These are phyloP conservation scores for Aporophyla nigra DNA, from an alignment of 2,888 invertebrate genomes.

Conservation along the genomic window DNA sequence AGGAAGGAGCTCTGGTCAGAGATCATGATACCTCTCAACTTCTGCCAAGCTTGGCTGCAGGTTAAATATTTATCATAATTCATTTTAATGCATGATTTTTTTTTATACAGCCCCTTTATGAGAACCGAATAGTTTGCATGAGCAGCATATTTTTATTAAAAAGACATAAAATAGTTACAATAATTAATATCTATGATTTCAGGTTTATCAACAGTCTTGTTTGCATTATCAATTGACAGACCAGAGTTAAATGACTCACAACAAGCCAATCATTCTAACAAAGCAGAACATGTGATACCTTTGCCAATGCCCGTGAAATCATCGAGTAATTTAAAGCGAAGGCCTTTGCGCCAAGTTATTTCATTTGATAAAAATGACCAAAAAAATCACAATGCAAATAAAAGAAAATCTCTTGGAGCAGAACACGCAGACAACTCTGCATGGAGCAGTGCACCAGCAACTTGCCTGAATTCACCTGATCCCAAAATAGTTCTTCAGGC, in stretches of 20 bases:
- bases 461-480: conserved; percentile 92
- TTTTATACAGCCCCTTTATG: not conserved
- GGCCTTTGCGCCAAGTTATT: conserved; percentile 88
- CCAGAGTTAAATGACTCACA: conserved; percentile 93
- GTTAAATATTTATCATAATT: conserved; percentile 83
- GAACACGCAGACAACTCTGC: conserved; percentile 73
- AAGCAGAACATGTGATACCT: conserved; percentile 93
- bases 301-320: conserved; percentile 92
- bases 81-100: not conserved
- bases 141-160: not conserved
- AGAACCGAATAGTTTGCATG: not conserved
- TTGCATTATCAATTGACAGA: conserved; percentile 98
- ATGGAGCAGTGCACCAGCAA: conserved; percentile 92
- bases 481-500: conserved; percentile 78
- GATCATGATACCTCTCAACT: conserved; percentile 95
- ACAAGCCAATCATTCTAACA: conserved; percentile 85
- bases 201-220: conserved; percentile 97
- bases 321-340: conserved; percentile 82
- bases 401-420: conserved; percentile 68
- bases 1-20: conserved; percentile 95
- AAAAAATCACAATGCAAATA: conserved; percentile 67
- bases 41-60: conserved; percentile 96
- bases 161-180: conserved; percentile 23
- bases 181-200: conserved; percentile 71
- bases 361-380: conserved; percentile 88